phyloP scores from a whole-genome alignment of 1,140 invertebrate species.

The Pemphigus obesinymphae region DNA sequence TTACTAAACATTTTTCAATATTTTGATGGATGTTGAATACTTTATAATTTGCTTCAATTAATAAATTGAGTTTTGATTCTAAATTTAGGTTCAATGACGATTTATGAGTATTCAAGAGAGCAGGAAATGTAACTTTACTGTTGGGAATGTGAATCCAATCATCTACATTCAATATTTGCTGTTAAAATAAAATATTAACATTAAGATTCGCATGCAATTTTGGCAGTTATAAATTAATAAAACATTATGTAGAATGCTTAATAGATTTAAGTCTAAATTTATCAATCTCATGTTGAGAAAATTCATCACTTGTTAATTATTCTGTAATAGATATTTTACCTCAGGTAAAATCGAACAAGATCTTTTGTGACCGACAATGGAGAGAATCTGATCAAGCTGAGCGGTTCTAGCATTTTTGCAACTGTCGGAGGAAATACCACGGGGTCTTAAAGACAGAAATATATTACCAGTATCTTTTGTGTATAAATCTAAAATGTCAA shows the following conservation, averaged over 20 bases:
- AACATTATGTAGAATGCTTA: background rate
- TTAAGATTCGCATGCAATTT: background rate
- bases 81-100: background rate
- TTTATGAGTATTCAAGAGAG: slow-evolving; percentile 18
- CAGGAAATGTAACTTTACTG: slow-evolving; percentile 41
- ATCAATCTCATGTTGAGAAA: too few species aligned
- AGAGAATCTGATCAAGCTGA: slow-evolving; percentile 44
- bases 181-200: slow-evolving; percentile 54
- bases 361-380: slow-evolving; percentile 50
- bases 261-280: background rate
- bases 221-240: background rate
- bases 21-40: background rate
- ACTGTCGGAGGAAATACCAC: slow-evolving; percentile 29
- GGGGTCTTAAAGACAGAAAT: background rate
- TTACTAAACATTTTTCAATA: background rate
- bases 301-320: too few species aligned
- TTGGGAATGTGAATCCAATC: slow-evolving; percentile 33
- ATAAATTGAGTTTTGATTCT: slow-evolving; percentile 18
- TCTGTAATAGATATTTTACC: slow-evolving; percentile 47
- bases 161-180: slow-evolving; percentile 46
- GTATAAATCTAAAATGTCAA: slow-evolving; percentile 10
- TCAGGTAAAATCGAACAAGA: slow-evolving; percentile 56
- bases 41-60: slow-evolving; percentile 23
- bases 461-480: background rate
- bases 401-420: slow-evolving; percentile 19